A percentile compares a stretch with the other conserved stretches of the same genome.
Evolutionary conservation across 2,797 vertebrate genomes (phyloP).

Genomic region (Miichthys miiuy): DNA sequence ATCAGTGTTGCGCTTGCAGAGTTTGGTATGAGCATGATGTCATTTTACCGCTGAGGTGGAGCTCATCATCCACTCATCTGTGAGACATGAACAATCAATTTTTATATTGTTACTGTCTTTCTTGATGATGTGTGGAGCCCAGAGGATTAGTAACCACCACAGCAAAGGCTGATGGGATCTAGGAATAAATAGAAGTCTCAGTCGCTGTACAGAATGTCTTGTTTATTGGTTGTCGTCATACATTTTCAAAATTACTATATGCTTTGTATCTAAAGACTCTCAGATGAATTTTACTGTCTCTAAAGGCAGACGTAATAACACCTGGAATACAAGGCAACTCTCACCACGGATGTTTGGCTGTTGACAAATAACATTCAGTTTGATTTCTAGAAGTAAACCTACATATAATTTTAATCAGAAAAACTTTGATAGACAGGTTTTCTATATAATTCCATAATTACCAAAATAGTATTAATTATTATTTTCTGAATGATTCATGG

Average conservation of each 20-base stretch:
- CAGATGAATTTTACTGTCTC: constrained; percentile 71
- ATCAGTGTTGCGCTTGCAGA: no score
- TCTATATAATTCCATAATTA: constrained; percentile 1
- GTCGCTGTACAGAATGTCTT: constrained; percentile 74
- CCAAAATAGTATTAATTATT: constrained; percentile 1
- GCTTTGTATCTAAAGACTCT: constrained; percentile 82
- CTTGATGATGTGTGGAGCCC: not conserved
- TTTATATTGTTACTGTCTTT: not conserved
- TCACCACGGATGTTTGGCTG: constrained; percentile 50
- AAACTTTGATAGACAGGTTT: constrained; percentile 3
- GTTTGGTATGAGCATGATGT: not conserved
- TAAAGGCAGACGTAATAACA: constrained; percentile 73
- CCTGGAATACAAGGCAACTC: constrained; percentile 72
- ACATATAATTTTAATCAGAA: constrained; percentile 10
- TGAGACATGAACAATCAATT: not conserved
- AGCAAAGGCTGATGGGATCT: not conserved
- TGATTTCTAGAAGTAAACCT: constrained; percentile 17
- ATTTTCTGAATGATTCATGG: constrained; percentile 12
- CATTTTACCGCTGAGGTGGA: not conserved
- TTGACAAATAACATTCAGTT: constrained; percentile 1
- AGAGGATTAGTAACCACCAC: not conserved
- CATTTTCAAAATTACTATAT: constrained; percentile 83
- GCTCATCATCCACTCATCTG: not conserved
- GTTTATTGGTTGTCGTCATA: constrained; percentile 85
- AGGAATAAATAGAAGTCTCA: constrained; percentile 50